Percentiles rank a stretch among this genome's conserved stretches.
Evolutionary conservation across 2,113 vertebrate genomes (phyloP).

Genomic region (Campylorhamphus procurvoides): DNA sequence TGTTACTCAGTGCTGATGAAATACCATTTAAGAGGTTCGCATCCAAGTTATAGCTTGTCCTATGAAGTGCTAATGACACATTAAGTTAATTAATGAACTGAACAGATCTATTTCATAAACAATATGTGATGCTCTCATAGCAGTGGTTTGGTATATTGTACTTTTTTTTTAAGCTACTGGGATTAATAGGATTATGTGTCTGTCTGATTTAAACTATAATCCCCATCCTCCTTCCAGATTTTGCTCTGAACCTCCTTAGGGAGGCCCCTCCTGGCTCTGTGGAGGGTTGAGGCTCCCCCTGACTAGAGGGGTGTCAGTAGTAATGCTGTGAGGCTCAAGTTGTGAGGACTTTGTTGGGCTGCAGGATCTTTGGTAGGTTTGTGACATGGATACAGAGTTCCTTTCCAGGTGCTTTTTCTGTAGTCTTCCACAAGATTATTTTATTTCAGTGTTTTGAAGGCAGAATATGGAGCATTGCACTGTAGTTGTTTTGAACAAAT

Average conservation of each 20-base stretch:
- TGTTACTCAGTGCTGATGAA: background rate
- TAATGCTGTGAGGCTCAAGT: rapidly evolving
- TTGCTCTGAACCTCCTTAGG: background rate
- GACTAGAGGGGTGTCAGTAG: too few relatives aligned
- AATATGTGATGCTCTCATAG: background rate
- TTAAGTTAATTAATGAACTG: background rate
- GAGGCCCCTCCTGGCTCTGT: background rate
- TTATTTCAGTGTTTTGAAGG: background rate
- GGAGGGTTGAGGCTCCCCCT: rapidly evolving
- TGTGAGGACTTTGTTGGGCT: background rate
- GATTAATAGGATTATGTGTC: background rate
- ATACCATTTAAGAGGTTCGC: background rate
- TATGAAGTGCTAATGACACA: background rate
- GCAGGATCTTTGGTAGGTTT: background rate
- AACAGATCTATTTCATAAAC: background rate
- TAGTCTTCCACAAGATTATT: background rate
- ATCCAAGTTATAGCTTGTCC: background rate
- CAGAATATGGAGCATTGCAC: background rate
- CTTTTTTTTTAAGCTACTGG: background rate
- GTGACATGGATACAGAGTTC: background rate
- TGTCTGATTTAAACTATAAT: background rate
- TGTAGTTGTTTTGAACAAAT: background rate
- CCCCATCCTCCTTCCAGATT: background rate
- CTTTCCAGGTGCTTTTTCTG: background rate
- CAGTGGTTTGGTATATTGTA: background rate